Base-by-base conservation (phyloP, 1,140 invertebrate species). In the Oscheius sp. region DNA sequence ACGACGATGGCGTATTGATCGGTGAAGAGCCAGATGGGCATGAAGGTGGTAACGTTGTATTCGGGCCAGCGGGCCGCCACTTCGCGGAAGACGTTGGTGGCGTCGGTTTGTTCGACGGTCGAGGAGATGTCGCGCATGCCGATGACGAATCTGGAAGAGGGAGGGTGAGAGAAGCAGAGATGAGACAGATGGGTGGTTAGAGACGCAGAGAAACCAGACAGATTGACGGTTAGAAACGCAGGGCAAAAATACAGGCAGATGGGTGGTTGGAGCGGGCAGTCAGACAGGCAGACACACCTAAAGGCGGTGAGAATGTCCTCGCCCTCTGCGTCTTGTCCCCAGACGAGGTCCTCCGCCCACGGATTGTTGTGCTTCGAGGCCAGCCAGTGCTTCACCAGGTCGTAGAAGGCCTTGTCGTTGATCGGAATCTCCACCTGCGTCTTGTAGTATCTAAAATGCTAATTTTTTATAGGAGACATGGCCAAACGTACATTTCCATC, bases 21-120 rank as follows among this genome's bases (percentile, higher is more conserved):
- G 82, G 94, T 95, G 86, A 93, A 95, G 3, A 95, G 91, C 80
- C 95, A 95, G 78, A 94, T 93, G 0, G 93, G 93, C 87, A 95
- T 92, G 79, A 93, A 95, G 1, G 94, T 92, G 3, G 91, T 93
- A n/a, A 91, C 92, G 77, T 94, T 93, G 18, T 93, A 86, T 29
- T 78, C 65, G 0, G 90, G 88, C 2, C 91, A 92, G 10, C 91
- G 88, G 0, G 88, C 82, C 55, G 92, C 92, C 13, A 95, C 90
- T 68, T 89, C 82, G 69, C 93, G 86, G 1, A 95, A 85, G 49
- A 90, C 90, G 73, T 89, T 89, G 0, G 93, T 91, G 90, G 97
- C 94, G 75, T 93, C 91, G 79, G 93, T 93, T 81, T 95, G 93
- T 73, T 91, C 90, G 82, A 93, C 93, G 0, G 92, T 93, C 38